phyloP scores from a whole-genome alignment of 2,888 invertebrate genomes.

The Acleris literana region DNA sequence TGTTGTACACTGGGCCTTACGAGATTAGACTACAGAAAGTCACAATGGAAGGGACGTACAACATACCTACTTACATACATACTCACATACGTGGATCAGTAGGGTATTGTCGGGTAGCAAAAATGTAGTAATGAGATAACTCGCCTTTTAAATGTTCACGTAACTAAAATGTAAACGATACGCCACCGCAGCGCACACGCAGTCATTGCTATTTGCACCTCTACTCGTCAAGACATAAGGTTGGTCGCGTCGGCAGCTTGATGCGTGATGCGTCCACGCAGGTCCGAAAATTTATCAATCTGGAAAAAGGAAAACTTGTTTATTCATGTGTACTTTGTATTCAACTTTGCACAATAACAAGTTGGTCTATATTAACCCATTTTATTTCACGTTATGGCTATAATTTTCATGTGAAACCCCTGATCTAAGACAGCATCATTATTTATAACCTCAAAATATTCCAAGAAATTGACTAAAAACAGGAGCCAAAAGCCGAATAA shows the following conservation, averaged over 20 bases:
- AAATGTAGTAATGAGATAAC: no score
- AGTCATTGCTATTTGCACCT: conserved; percentile 29
- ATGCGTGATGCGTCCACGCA: neutral
- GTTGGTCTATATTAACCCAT: no score
- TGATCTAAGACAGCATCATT: conserved; percentile 8
- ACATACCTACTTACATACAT: no score
- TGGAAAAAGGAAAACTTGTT: no score
- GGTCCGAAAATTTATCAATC: neutral
- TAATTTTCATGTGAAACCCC: neutral
- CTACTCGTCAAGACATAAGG: conserved; percentile 28
- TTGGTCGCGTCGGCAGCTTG: neutral
- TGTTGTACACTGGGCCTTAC: no score
- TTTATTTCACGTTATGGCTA: no score
- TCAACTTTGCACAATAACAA: no score
- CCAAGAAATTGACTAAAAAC: conserved; percentile 5
- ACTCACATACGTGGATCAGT: no score
- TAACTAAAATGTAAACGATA: conserved; percentile 48
- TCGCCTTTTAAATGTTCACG: conserved; percentile 45
- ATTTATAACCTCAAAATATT: neutral
- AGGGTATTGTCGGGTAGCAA: no score
- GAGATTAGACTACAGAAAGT: no score
- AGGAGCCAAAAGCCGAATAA: conserved; percentile 9
- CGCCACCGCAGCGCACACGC: conserved; percentile 22
- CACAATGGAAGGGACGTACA: no score
- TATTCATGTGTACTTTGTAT: no score